phyloP scores from a whole-genome alignment of 2,113 vertebrate species.

The human (Homo sapiens) region GRCh38 chr6:124620001-124620500 shows the following conservation, averaged over 20 bases:
- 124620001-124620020: background rate
- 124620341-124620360: background rate
- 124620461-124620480: background rate
- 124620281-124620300: background rate
- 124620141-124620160: background rate
- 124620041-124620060: background rate
- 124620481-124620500: background rate
- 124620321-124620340: background rate
- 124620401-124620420: background rate
- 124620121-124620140: background rate
- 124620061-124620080: background rate
- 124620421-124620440: background rate
- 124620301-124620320: background rate
- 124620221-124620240: conserved; percentile 4
- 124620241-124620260: conserved; percentile 65
- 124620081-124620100: background rate
- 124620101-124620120: background rate
- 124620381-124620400: background rate
- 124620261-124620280: conserved; percentile 9
- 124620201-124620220: background rate
- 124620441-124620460: background rate
- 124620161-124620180: background rate
- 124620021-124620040: background rate
- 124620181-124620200: background rate
- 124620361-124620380: background rate